Base-by-base conservation (phyloP, 2,888 invertebrate species). In the Prosapia bicincta region DNA sequence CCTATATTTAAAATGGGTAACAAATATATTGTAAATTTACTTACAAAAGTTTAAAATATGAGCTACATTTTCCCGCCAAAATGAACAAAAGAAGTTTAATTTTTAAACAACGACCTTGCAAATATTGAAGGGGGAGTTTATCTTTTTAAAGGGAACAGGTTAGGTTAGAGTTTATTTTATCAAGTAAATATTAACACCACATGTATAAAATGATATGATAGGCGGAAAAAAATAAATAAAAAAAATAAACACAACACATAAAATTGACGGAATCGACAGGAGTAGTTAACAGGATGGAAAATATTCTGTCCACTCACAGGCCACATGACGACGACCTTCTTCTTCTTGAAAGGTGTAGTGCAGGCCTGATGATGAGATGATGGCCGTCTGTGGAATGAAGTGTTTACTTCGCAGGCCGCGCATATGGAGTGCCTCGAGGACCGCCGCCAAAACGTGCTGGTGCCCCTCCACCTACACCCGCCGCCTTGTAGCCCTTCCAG, bases 381-480 rank as follows among this genome's bases (percentile, higher is more conserved):
- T 13, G 38, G 38, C 38, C 38, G 38, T 10, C 54, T 5, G 54
- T 54, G 54, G 20, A 20, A 67, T 7, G 32, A 13, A 10, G 73
- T 38, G 69, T 68, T 73, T 73, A 73, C 54, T 73, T 73, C 71
- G 87, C 87, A 0, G 89, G 87, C 1, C 88, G 86, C 0, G 89
- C 87, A 66, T 89, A 85, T 0, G 87, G 85, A 2, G 89, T 87
- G 24, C 84, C 85, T 76, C 88, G 87, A 79, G 77, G 72, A 9
- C 74, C 74, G 65, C 77, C 77, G 65, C 77, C 77, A 69, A 73
- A 73, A n/a, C 73, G 73, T n/a, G 68, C 75, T 20, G 67, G 71
- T 30, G 71, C 71, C 23, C 74, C 74, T 24, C 78, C 72, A 71
- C 76, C 78, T 72, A 76, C 76, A 30, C 71, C 76, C 32, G 78